Evolutionary conservation across 2,888 invertebrate genomes (phyloP).

Genomic region (Rhogogaster chlorosoma): DNA sequence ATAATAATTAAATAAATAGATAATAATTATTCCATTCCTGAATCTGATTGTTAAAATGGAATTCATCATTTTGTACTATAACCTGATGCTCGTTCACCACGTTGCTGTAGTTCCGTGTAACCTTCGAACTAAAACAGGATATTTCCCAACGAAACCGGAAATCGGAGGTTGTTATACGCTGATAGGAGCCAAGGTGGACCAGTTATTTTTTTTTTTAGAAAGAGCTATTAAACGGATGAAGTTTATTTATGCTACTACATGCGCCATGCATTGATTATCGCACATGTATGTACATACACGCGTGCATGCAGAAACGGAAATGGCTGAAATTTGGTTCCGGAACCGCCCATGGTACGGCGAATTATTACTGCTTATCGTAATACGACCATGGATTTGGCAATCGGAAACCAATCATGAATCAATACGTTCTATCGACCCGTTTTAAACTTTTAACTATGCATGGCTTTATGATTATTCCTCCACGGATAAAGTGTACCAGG

Average conservation of each 20-base stretch:
- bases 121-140: background rate
- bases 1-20: too few relatives aligned
- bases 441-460: too few relatives aligned
- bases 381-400: background rate
- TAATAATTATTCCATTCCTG: background rate
- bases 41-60: background rate
- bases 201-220: constrained; percentile 7
- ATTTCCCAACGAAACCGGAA: background rate
- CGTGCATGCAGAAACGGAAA: background rate
- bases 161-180: background rate
- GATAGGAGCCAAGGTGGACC: constrained; percentile 38
- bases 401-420: background rate
- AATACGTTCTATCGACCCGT: background rate
- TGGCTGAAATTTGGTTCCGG: background rate
- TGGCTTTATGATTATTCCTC: background rate
- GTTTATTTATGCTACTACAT: background rate
- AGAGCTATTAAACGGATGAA: background rate
- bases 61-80: background rate
- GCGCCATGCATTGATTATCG: background rate
- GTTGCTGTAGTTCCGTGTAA: background rate
- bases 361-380: background rate
- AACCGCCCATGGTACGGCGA: background rate
- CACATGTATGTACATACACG: background rate
- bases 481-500: background rate
- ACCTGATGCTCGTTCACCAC: background rate